Conservation (phyloP, 2,797 vertebrate species). For the Pangasius macronema region DNA sequence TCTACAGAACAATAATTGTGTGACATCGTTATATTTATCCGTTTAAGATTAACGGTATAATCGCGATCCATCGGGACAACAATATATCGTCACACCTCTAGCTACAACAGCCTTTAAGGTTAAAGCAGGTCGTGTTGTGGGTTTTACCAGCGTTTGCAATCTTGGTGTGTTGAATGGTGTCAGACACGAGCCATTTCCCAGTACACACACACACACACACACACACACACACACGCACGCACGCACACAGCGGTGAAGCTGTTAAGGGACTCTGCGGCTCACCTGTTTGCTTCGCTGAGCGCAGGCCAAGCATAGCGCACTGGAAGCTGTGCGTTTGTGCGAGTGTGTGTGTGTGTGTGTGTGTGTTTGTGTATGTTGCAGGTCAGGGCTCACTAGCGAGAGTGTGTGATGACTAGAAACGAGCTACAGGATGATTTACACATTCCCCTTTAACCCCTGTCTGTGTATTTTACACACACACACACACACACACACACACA, state of each 20-base stretch:
- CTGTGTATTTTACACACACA: background rate
- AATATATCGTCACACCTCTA: background rate
- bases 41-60: background rate
- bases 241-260: background rate
- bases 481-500: background rate
- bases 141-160: background rate
- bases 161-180: background rate
- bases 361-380: slow-evolving; percentile 1
- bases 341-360: slow-evolving; percentile 33
- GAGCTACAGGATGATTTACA: slow-evolving; percentile 48
- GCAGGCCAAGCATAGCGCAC: slow-evolving; percentile 24
- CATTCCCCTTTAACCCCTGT: slow-evolving; percentile 17
- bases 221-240: background rate
- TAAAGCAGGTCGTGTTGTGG: background rate
- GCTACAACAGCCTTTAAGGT: background rate
- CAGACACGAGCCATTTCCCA: background rate
- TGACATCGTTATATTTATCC: background rate
- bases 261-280: slow-evolving; percentile 23
- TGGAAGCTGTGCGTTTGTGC: slow-evolving; percentile 27
- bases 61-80: background rate
- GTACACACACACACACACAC: background rate
- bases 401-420: slow-evolving; percentile 42
- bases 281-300: slow-evolving; percentile 31
- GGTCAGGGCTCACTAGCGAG: slow-evolving; percentile 46
- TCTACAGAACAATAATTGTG: background rate